Percentiles rank a stretch among this genome's conserved stretches.
phyloP scores from a whole-genome alignment of 1,140 invertebrate genomes.

The Lordiphosa mommai region DNA sequence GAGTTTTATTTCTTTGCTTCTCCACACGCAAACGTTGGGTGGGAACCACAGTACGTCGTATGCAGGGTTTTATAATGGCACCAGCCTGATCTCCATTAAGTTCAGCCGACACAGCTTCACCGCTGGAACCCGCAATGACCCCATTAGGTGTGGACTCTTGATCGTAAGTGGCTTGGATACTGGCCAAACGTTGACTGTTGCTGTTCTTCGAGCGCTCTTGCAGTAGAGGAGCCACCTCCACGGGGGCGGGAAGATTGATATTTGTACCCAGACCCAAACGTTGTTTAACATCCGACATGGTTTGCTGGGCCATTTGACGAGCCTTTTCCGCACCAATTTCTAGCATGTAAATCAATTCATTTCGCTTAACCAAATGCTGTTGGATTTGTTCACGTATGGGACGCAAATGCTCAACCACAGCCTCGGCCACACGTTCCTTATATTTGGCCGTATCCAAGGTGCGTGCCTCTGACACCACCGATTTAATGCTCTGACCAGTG shows the following conservation, averaged over 20 bases:
- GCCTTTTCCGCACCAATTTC: slow-evolving; percentile 87
- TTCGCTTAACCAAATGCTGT: slow-evolving; percentile 82
- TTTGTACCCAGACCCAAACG: slow-evolving; percentile 82
- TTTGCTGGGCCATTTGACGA: slow-evolving; percentile 83
- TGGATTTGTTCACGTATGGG: slow-evolving; percentile 86
- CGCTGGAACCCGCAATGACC: slow-evolving; percentile 17
- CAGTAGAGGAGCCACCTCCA: slow-evolving; percentile 35
- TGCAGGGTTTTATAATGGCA: background rate
- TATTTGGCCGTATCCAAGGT: slow-evolving; percentile 89
- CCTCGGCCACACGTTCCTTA: slow-evolving; percentile 88
- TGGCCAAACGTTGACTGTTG: slow-evolving; percentile 41
- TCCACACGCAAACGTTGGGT: slow-evolving; percentile 47
- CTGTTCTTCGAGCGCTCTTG: slow-evolving; percentile 32
- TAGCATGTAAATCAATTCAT: slow-evolving; percentile 86
- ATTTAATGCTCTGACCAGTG: slow-evolving; percentile 84
- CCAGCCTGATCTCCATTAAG: background rate
- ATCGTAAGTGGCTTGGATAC: too few species aligned
- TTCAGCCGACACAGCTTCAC: slow-evolving; percentile 9
- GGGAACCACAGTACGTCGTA: slow-evolving; percentile 36
- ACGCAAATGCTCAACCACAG: slow-evolving; percentile 85
- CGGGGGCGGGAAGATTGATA: slow-evolving; percentile 21
- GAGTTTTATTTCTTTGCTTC: slow-evolving; percentile 14
- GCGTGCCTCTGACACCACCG: slow-evolving; percentile 86
- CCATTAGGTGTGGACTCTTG: too few species aligned
- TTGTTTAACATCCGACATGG: slow-evolving; percentile 85